Evolutionary conservation across 2,113 vertebrate species (phyloP), one percentile per base, ranked within the genome.

Genomic region (Hippocampus mohnikei): DNA sequence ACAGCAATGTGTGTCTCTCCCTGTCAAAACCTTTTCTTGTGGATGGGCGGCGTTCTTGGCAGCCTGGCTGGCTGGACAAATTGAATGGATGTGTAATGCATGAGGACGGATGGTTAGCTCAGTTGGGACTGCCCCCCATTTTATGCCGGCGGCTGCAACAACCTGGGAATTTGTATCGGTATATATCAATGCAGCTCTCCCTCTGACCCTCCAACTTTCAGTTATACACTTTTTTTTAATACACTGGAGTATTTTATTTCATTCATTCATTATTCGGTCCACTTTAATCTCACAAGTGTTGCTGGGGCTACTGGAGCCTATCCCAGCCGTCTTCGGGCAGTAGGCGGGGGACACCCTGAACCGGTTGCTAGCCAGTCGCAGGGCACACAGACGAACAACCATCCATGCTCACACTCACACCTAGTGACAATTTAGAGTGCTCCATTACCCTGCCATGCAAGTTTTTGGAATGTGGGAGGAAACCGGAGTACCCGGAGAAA

Each of bases 11-110:
- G 23, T 50, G 65, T 37, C 55, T 79, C 73, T 15, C 46, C 78
- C 64, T 76, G 77, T 84, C 80, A 74, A 48, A 80, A 74, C 41
- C 76, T 67, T 84, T 75, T 71, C 67, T 65, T 62, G 25, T 65
- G 75, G 70, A 81, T 72, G 42, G 71, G 53, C 59, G 68, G 79
- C 76, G 65, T 20, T 68, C 48, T n/a, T 56, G 66, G 66, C 71
- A 58, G 78, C 79, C 67, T 69, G 55, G 29, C 74, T 72, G 70
- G 48, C 50, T 18, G 63, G 66, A 69, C 13, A 72, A 76, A 84
- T 66, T 74, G 69, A 85, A 85, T 63, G n/a, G 55, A 74, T 76
- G 72, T 73, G 85, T 81, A 76, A 76, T 77, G 67, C 65, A 69
- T 74, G 72, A 65, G 66, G 80, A 68, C 15, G 40, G 29, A 75